phyloP scores from a whole-genome alignment of 1,140 invertebrate genomes.

The Limonius californicus region DNA sequence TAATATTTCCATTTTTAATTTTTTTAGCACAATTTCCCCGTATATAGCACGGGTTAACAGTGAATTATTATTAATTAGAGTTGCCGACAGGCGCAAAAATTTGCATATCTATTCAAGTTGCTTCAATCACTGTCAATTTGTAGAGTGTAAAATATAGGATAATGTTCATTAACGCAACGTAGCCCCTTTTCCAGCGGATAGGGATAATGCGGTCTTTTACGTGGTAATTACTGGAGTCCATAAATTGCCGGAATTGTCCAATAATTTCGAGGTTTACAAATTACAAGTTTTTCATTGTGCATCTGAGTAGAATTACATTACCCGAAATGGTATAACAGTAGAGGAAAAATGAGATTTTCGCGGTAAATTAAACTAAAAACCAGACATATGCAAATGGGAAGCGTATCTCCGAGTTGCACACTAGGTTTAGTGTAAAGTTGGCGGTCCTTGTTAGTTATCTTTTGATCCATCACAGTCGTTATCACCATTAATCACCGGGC shows the following conservation, averaged over 20 bases:
- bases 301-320: conserved; percentile 1
- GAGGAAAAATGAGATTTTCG: conserved; percentile 16
- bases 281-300: conserved; percentile 4
- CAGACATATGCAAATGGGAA: conserved; percentile 22
- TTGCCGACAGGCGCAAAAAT: background rate
- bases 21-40: no score
- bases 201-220: conserved; percentile 2
- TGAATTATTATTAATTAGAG: background rate
- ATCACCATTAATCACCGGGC: conserved; percentile 4
- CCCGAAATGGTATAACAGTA: background rate
- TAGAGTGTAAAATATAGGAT: background rate
- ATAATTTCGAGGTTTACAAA: conserved; percentile 7
- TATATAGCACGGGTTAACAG: no score
- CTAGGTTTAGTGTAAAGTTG: conserved; percentile 11
- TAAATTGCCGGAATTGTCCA: background rate
- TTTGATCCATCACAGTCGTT: conserved; percentile 13
- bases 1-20: no score
- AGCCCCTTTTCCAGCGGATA: background rate
- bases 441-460: conserved; percentile 4
- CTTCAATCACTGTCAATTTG: conserved; percentile 11
- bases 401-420: conserved; percentile 16
- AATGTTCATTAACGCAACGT: conserved; percentile 3
- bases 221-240: background rate
- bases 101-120: background rate
- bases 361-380: conserved; percentile 22